Base-by-base conservation (phyloP, 1,140 invertebrate genomes). In the Bombus confusus region DNA sequence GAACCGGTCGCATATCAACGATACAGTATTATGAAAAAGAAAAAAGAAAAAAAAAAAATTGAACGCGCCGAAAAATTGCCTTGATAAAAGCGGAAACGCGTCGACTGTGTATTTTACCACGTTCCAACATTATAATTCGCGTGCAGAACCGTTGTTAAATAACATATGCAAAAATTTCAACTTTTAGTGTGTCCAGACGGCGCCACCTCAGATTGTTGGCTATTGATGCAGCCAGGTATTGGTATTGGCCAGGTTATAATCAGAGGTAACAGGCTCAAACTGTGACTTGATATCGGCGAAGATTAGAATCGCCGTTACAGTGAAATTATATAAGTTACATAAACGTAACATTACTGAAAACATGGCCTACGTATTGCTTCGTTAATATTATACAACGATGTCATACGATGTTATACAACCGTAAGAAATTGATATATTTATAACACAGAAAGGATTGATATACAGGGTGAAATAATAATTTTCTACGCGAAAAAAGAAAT, bases 101-200 rank as follows among this genome's bases (percentile, higher is more conserved):
- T 52, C 22, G 47, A 52, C 18, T 52, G 22, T 52, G 18, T 28
- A 12, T 25, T 59, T 28, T 28, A 39, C 52, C 22, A 39, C 1
- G 71, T 12, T 41, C 52, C 34, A 76, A 76, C 74, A 9, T 77
- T 69, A 69, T 52, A 83, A 57, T 77, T 59, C 43, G 25, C n/a
- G 9, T 3, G 39, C 15, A 25, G 31, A 25, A 52, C 25, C 74
- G 59, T 47, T 78, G 28, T 62, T 62, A n/a, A n/a, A 12, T n/a
- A 12, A 62, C 10, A 3, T 12, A n/a, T n/a, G 28, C n/a, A 12
- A n/a, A 62, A 62, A 62, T n/a, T 12, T 62, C 28, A n/a, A 62
- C 28, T 62, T n/a, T 62, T 62, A 4, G 6, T n/a, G 59, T 62
- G 59, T 13, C 59, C 28, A 62, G 59, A 62, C 28, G 28, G 59